Conservation (phyloP, 1,140 invertebrate species). For the Plutomurus gul region DNA sequence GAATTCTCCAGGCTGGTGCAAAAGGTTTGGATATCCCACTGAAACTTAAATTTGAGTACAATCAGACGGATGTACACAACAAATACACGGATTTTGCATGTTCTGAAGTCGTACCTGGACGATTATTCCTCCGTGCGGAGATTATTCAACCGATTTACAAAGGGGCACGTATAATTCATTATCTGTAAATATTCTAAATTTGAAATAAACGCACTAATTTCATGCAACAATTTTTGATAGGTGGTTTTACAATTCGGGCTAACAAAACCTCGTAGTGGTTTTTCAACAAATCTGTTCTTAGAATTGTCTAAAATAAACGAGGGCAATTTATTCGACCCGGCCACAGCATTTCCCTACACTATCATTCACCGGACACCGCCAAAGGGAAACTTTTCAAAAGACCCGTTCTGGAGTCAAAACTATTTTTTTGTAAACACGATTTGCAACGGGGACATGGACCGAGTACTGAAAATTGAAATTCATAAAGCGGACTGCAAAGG, state of each 20-base stretch:
- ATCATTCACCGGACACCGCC: too few relatives aligned
- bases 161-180: too few relatives aligned
- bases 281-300: too few relatives aligned
- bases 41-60: not conserved
- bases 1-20: not conserved
- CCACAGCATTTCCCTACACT: slow-evolving; percentile 25
- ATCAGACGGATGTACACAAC: too few relatives aligned
- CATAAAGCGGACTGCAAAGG: not conserved
- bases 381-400: not conserved
- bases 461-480: slow-evolving; percentile 34
- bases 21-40: not conserved
- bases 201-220: too few relatives aligned
- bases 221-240: too few relatives aligned
- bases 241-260: too few relatives aligned
- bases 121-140: slow-evolving; percentile 23
- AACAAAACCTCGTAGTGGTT: too few relatives aligned
- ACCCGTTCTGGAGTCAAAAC: not conserved
- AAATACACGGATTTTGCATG: not conserved
- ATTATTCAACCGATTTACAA: not conserved
- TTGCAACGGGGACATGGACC: slow-evolving; percentile 26
- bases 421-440: not conserved
- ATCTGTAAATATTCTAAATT: not conserved
- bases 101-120: not conserved
- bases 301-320: slow-evolving; percentile 36
- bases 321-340: slow-evolving; percentile 3